Evolutionary conservation across 2,888 invertebrate genomes (phyloP).

Genomic region (Theodoxus fluviatilis): DNA sequence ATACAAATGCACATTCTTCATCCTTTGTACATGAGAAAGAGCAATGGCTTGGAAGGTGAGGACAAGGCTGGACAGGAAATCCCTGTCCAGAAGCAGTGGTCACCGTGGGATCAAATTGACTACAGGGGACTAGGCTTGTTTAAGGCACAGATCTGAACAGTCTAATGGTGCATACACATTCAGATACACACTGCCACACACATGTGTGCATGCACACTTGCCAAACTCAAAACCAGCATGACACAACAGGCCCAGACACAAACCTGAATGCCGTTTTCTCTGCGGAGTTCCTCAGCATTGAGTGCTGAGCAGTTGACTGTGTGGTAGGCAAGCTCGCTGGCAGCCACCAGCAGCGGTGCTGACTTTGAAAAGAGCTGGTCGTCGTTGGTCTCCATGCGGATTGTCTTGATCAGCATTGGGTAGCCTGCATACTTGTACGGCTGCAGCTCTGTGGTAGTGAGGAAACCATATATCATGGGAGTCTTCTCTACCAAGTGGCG

Average conservation of each 20-base stretch:
- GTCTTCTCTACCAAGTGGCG: too few species aligned
- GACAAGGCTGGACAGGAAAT: too few species aligned
- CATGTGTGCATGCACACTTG: too few species aligned
- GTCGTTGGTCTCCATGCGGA: slow-evolving; percentile 90
- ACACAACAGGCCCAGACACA: slow-evolving; percentile 24
- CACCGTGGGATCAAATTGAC: too few species aligned
- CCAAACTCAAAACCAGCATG: too few species aligned
- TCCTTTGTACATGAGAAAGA: too few species aligned
- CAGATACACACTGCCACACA: too few species aligned
- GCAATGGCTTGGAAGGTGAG: too few species aligned
- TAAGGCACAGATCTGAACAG: not conserved
- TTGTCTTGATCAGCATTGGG: slow-evolving; percentile 94
- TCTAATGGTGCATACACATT: not conserved
- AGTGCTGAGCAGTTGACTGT: slow-evolving; percentile 95
- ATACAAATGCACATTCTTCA: too few species aligned
- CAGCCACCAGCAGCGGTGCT: slow-evolving; percentile 82
- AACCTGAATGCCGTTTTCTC: slow-evolving; percentile 91
- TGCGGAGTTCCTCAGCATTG: slow-evolving; percentile 94
- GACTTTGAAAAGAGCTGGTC: slow-evolving; percentile 88
- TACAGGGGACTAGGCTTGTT: too few species aligned
- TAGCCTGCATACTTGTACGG: slow-evolving; percentile 99
- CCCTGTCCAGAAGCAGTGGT: too few species aligned
- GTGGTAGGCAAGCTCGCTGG: slow-evolving; percentile 84
- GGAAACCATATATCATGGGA: too few species aligned
- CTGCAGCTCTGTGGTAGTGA: slow-evolving; percentile 73